A percentile compares a stretch with the other conserved stretches of the same genome.
These are phyloP conservation scores for Festucalex cinctus DNA, from an alignment of 2,113 vertebrate genomes.

Conservation along the genomic window DNA sequence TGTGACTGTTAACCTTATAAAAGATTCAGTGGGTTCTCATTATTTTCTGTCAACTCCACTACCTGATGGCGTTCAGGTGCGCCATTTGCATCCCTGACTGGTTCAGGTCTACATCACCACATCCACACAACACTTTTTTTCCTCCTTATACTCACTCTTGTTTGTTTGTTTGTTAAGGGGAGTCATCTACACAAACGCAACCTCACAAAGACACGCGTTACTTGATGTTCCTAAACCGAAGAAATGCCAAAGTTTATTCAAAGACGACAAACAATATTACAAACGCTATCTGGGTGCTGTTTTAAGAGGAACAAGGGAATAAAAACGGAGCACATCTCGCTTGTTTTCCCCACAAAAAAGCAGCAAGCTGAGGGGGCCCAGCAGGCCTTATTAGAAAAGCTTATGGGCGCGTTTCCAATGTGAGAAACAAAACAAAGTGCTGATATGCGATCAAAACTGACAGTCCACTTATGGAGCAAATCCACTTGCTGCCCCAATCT, in stretches of 20 bases:
- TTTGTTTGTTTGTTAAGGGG: constrained; percentile 65
- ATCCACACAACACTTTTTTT: constrained; percentile 23
- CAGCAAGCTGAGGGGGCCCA: constrained; percentile 41
- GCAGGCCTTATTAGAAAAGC: constrained; percentile 51
- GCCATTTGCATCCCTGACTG: constrained; percentile 92
- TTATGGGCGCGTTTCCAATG: constrained; percentile 42
- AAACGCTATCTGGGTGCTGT: constrained; percentile 59
- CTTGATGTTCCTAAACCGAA: constrained; percentile 68
- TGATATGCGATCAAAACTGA: constrained; percentile 47
- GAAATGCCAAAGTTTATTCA: constrained; percentile 76
- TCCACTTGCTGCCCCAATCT: constrained; percentile 1
- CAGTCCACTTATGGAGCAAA: constrained; percentile 32
- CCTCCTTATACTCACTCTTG: constrained; percentile 21
- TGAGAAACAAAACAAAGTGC: constrained; percentile 11
- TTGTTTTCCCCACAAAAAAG: constrained; percentile 16
- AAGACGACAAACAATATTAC: constrained; percentile 66
- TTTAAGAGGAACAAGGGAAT: constrained; percentile 60
- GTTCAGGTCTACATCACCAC: constrained; percentile 60
- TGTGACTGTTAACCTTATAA: constrained; percentile 99
- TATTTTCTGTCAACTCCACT: constrained; percentile 99
- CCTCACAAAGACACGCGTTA: constrained; percentile 61
- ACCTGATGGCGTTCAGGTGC: constrained; percentile 83
- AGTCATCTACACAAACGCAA: constrained; percentile 64
- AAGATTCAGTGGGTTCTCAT: constrained; percentile 99
- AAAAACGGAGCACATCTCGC: constrained; percentile 58